Evolutionary conservation across 2,888 invertebrate genomes (phyloP), one percentile per base, ranked within the genome.

Genomic region (Tolmerus cingulatus): DNA sequence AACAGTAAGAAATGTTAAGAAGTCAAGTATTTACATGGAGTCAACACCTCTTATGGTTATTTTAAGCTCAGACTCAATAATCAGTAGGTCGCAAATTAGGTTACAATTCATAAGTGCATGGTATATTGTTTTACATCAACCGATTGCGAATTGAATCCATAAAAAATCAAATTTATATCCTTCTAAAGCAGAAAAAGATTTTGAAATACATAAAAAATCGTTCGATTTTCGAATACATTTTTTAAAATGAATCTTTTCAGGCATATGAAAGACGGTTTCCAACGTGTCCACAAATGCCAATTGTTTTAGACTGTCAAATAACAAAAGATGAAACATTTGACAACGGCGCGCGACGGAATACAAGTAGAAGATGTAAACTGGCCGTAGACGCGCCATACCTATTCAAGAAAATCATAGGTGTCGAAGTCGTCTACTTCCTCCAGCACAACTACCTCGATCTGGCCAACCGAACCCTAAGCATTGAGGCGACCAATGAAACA

Each of bases 201-300:
- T 46, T 5, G n/a, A 12, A 46, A 46, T 46, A 16, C 14, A 46
- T 46, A 14, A 46, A 46, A 16, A 4, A 16, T 1, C 7, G 16
- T 46, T 5, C 14, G n/a, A 51, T 16, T 51, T 51, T 8, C 19
- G n/a, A 51, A 51, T 19, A 51, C 16, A 0, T n/a, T 43, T 14
- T 16, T 46, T 4, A 34, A 77, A 37, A 27, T 55, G 55, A 51
- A 51, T 87, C 89, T 91, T 91, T 90, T 90, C 93, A 98, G 98
- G 98, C 98, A 5, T 98, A 98, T 92, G 97, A 98, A 93, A 95
- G 96, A 91, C 95, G 98, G 89, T 98, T 98, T 93, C 98, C 98
- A 27, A 97, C 95, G 87, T 98, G 98, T 91, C 96, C 97, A 37
- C 97, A 98, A 94, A 98, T 98, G 91, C 98, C 98, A 46, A 97